Evolutionary conservation across 2,797 vertebrate species (phyloP).

Genomic region (Pseudochirops corinnae): DNA sequence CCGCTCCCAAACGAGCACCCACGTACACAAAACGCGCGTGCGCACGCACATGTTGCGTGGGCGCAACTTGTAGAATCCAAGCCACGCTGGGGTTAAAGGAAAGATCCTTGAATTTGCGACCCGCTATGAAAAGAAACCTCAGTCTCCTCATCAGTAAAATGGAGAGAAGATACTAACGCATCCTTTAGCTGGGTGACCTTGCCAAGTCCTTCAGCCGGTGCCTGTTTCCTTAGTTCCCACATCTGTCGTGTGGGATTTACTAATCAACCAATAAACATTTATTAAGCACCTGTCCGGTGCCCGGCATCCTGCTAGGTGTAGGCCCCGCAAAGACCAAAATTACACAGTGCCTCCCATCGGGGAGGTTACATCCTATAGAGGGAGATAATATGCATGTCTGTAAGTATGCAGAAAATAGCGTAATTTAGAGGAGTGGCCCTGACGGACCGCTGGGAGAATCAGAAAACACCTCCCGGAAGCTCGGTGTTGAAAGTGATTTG

Average conservation of each 20-base stretch:
- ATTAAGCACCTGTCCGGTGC: not conserved
- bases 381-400: not conserved
- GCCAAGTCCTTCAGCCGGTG: not conserved
- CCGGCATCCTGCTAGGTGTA: not conserved
- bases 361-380: not conserved
- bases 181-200: not conserved
- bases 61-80: not conserved
- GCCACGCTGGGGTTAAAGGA: not conserved
- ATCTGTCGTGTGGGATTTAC: not conserved
- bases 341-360: not conserved
- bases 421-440: not conserved
- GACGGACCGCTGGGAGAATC: too few relatives aligned
- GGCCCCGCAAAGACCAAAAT: not conserved
- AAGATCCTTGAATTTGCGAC: not conserved
- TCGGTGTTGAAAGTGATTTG: not conserved
- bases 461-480: too few relatives aligned
- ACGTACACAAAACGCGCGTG: not conserved
- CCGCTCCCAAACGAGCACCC: not conserved
- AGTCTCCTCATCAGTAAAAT: not conserved
- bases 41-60: not conserved
- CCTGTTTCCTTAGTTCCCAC: not conserved
- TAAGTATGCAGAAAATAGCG: not conserved
- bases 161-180: not conserved
- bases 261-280: not conserved
- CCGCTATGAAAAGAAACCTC: not conserved